These are phyloP conservation scores for Takifugu ocellatus DNA, from an alignment of 2,797 vertebrate species.

Conservation along the genomic window DNA sequence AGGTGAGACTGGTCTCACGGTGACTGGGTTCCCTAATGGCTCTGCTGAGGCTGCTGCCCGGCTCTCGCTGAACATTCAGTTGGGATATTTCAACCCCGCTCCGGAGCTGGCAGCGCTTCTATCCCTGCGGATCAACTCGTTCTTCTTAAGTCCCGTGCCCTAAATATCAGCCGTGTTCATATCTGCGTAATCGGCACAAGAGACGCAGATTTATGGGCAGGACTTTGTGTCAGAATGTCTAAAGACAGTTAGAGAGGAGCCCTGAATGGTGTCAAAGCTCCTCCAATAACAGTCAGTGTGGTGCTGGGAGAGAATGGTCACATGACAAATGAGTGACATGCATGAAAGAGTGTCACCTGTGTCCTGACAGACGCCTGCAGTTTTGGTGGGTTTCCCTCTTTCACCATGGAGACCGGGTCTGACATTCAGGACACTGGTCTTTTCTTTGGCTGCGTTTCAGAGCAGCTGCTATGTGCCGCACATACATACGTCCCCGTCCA, in stretches of 20 bases:
- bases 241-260: no score
- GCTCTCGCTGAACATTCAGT: constrained; percentile 13
- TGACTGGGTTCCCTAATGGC: constrained; percentile 4
- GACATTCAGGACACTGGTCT: constrained; percentile 14
- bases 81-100: constrained; percentile 14
- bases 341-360: not conserved
- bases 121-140: constrained; percentile 40
- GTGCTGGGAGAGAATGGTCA: no score
- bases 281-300: no score
- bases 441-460: constrained; percentile 44
- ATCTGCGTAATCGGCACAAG: constrained; percentile 60
- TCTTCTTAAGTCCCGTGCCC: constrained; percentile 63
- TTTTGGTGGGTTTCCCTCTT: constrained; percentile 25
- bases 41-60: constrained; percentile 2
- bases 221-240: no score
- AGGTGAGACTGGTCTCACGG: constrained; percentile 75
- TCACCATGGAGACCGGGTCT: constrained; percentile 37
- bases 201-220: not conserved
- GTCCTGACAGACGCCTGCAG: constrained; percentile 8
- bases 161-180: constrained; percentile 64
- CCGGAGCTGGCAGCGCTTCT: constrained; percentile 19
- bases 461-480: constrained; percentile 50
- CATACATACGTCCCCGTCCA: constrained; percentile 44
- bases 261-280: no score
- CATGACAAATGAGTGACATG: not conserved